Evolutionary conservation across 1,140 invertebrate genomes (phyloP), one percentile per base, ranked within the genome.

Genomic region (Tetragnatha versicolor): DNA sequence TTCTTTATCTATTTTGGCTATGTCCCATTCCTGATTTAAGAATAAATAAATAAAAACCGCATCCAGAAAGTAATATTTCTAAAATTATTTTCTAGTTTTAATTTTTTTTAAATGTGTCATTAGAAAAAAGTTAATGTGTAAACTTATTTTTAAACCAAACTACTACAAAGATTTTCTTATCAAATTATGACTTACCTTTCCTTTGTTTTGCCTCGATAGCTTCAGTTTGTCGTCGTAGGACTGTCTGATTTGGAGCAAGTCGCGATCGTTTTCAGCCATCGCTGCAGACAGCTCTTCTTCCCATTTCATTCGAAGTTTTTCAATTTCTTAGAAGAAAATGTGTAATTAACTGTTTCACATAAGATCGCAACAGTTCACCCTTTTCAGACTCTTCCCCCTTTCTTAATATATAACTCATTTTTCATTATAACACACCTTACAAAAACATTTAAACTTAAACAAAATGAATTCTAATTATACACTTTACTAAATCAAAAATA

Each of bases 181-280:
- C 17, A 33, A 31, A 63, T n/a, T 3, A 5, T 4, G 37, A 80
- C 79, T 80, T 76, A 80, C 79, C 14, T 69, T 60, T 20, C 75
- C 37, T 78, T 82, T 81, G 39, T 86, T 84, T 60, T 84, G 82
- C 49, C 88, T 83, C 45, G 81, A 81, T 68, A 87, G 80, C 65
- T 84, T 86, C 22, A 89, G 84, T 83, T 85, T 88, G 73, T 89
- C 88, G 82, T 89, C 90, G 83, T 88, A 90, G 9, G 86, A 85
- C 79, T 88, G 86, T 82, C 87, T 87, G 85, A 91, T 87, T 49
- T 88, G 86, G 35, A 85, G 85, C 84, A 90, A 87, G 83, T 90
- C 87, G 80, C 86, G 84, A 27, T 89, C 86, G 83, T 91, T 91
- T 75, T 90, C 84, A 84, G 85, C 81, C 86, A 90, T 83, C 83